Evolutionary conservation across 2,888 invertebrate genomes (phyloP), one percentile per base, ranked within the genome.

Genomic region (Heliconius ismenius): DNA sequence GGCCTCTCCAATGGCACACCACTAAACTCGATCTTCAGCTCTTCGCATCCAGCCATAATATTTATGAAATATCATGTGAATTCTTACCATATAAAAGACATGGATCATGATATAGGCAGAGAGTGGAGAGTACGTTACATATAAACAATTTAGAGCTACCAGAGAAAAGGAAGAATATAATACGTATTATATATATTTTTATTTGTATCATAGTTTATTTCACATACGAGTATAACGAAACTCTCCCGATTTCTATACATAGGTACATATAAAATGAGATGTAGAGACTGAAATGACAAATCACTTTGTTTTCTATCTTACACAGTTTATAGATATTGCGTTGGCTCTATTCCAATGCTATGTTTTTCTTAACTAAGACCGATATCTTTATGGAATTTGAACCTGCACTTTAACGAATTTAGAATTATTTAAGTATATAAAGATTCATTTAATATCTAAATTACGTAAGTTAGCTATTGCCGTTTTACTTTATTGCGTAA

Each of bases 271-370:
- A 24, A 67, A 7, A 18, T 63, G 4, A 13, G 13, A 24, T 24
- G 24, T 26, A 60, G 24, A 24, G 24, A 67, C 24, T 18, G 39
- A 39, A 67, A 39, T 39, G 39, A 43, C 39, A 67, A 67, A 67
- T 67, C 67, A 67, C 39, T 67, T 67, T 67, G 67, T 67, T 67
- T 67, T 67, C 67, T 39, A 13, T 67, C 24, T 65, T 21, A 18
- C 39, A 39, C 24, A 24, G 67, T 67, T 39, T 67, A 67, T 67
- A 67, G 67, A 24, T 43, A 67, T 67, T 39, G 24, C 24, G 13
- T 39, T 67, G 67, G 67, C 39, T 67, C 24, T 13, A 67, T 24
- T 24, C 67, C 67, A 67, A 10, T 15, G 24, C 9, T 39, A 39
- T 67, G 39, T 67, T 67, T 67, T 65, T 65, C 67, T 67, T 43